Evolutionary conservation across 2,113 vertebrate genomes (phyloP).

Genomic region (Microcebus ravelobensis): DNA sequence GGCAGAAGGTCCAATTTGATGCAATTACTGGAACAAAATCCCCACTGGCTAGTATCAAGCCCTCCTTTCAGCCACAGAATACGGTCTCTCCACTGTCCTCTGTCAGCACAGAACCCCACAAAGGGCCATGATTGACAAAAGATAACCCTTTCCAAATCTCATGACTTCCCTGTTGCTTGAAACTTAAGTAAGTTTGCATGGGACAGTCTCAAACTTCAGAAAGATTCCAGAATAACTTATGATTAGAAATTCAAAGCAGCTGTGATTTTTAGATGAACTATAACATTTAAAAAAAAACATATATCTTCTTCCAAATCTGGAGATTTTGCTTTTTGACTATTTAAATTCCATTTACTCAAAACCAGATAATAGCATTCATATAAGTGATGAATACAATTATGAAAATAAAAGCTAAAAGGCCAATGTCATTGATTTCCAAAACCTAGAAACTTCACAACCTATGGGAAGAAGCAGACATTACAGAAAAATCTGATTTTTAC

Average conservation of each 20-base stretch:
- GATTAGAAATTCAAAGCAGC: conserved; percentile 46
- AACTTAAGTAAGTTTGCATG: conserved; percentile 63
- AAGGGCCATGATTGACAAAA: conserved; percentile 62
- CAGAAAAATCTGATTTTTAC: conserved; percentile 2
- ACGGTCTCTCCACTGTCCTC: conserved; percentile 47
- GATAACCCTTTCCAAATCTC: conserved; percentile 67
- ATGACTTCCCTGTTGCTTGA: conserved; percentile 52
- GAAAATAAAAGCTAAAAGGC: conserved; percentile 22
- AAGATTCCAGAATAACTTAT: conserved; percentile 52
- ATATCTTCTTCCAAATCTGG: background rate
- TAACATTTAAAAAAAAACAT: background rate
- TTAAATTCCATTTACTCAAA: background rate
- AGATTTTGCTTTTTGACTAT: background rate
- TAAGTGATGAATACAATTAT: background rate
- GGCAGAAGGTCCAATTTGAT: conserved; percentile 55
- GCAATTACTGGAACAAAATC: conserved; percentile 62
- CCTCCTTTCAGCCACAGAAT: conserved; percentile 51
- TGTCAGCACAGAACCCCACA: conserved; percentile 62
- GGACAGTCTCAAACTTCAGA: conserved; percentile 67
- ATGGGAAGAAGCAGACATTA: background rate
- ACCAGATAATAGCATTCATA: background rate
- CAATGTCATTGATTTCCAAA: background rate
- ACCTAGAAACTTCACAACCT: background rate
- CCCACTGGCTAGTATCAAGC: background rate
- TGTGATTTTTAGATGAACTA: conserved; percentile 34